phyloP scores from a whole-genome alignment of 2,797 vertebrate genomes.

The Gadopsis bispinosus region DNA sequence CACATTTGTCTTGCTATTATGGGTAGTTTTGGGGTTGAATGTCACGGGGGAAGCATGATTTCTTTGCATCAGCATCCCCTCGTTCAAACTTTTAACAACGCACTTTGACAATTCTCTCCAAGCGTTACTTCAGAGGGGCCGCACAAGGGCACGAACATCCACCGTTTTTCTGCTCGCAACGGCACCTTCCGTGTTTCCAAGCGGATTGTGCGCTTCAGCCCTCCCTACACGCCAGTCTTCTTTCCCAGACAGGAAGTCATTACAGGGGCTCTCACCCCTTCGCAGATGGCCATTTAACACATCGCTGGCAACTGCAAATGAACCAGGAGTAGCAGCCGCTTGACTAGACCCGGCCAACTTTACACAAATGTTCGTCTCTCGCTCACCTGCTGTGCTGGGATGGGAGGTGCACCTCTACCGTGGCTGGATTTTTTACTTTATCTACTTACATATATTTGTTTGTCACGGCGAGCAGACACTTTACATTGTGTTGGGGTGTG shows the following conservation, averaged over 20 bases:
- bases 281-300: slow-evolving; percentile 85
- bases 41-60: background rate
- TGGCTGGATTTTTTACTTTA: slow-evolving; percentile 39
- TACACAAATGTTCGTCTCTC: slow-evolving; percentile 77
- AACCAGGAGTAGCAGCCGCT: slow-evolving; percentile 72
- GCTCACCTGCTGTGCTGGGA: slow-evolving; percentile 72
- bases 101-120: background rate
- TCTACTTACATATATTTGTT: slow-evolving; percentile 48
- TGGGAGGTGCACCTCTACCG: slow-evolving; percentile 55
- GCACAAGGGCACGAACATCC: slow-evolving; percentile 2
- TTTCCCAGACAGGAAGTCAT: slow-evolving; percentile 79
- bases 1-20: background rate
- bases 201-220: slow-evolving; percentile 42
- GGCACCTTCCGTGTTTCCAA: slow-evolving; percentile 50
- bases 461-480: slow-evolving; percentile 24
- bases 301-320: slow-evolving; percentile 82
- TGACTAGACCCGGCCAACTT: slow-evolving; percentile 67
- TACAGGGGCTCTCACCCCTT: slow-evolving; percentile 74
- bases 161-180: slow-evolving; percentile 26
- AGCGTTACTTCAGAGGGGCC: slow-evolving; percentile 10
- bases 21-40: background rate
- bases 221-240: slow-evolving; percentile 55
- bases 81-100: slow-evolving; percentile 13
- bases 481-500: slow-evolving; percentile 15
- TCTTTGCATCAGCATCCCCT: background rate